Evolutionary conservation across 1,140 invertebrate genomes (phyloP).

Genomic region (Drosophila funebris): DNA sequence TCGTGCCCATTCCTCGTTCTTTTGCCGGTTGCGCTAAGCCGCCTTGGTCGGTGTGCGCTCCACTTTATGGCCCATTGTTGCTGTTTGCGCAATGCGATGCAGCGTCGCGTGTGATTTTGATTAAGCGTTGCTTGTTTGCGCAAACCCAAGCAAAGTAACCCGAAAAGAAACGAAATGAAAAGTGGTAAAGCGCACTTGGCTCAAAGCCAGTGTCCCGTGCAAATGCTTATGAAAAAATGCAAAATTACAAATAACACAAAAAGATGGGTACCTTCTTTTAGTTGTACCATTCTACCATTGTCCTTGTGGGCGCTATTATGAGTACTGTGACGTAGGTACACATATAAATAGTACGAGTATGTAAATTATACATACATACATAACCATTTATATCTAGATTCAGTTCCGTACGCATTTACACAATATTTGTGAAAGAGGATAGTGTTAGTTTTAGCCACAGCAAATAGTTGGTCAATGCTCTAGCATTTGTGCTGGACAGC

Average conservation of each 20-base stretch:
- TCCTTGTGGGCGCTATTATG: neutral
- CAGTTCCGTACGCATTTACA: neutral
- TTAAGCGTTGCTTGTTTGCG: slow-evolving; percentile 67
- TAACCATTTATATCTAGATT: too few species aligned
- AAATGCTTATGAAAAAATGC: slow-evolving; percentile 39
- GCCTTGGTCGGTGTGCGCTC: slow-evolving; percentile 39
- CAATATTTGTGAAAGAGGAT: neutral
- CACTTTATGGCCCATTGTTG: slow-evolving; percentile 68
- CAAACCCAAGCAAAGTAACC: slow-evolving; percentile 29
- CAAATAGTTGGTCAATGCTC: slow-evolving; percentile 32
- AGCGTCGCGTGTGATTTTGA: slow-evolving; percentile 78
- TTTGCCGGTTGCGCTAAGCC: slow-evolving; percentile 7
- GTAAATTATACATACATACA: too few species aligned
- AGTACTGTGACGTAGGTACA: too few species aligned
- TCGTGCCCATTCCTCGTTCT: neutral
- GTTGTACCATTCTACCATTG: neutral
- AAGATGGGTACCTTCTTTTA: slow-evolving; percentile 3
- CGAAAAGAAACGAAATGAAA: slow-evolving; percentile 41
- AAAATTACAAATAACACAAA: slow-evolving; percentile 56
- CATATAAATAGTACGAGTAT: too few species aligned
- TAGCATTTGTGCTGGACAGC: slow-evolving; percentile 14
- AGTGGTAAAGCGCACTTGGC: slow-evolving; percentile 27
- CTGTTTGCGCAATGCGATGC: slow-evolving; percentile 61
- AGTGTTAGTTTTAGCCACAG: neutral
- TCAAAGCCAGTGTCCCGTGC: slow-evolving; percentile 12